phyloP scores from a whole-genome alignment of 2,113 vertebrate genomes.

The Lontra canadensis region DNA sequence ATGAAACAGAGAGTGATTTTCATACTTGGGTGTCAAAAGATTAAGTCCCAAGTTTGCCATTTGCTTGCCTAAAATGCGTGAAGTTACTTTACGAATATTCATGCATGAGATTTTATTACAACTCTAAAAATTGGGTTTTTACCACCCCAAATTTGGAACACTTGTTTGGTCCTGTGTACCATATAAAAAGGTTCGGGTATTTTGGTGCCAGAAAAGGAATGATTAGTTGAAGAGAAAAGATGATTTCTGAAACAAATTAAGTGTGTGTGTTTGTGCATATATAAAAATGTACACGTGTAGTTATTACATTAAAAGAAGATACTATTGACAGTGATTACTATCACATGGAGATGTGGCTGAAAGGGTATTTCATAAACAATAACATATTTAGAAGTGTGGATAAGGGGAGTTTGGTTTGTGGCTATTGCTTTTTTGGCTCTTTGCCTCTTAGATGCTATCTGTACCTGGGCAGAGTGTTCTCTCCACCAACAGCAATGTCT shows the following conservation, averaged over 20 bases:
- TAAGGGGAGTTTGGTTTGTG: not conserved
- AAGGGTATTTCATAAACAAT: not conserved
- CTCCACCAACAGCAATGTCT: not conserved
- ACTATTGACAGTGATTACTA: not conserved
- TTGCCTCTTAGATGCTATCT: not conserved
- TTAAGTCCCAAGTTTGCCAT: not conserved
- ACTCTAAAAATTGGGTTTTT: conserved; percentile 34
- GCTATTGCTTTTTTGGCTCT: not conserved
- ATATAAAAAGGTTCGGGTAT: not conserved
- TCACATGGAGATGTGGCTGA: not conserved
- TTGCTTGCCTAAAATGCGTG: conserved; percentile 22
- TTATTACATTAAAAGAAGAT: not conserved
- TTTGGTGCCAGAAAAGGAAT: not conserved
- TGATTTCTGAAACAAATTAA: conserved; percentile 16
- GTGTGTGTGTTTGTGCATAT: not conserved
- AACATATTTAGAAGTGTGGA: not conserved
- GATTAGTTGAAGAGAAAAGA: not conserved
- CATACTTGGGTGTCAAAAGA: conserved; percentile 13
- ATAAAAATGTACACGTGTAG: not conserved
- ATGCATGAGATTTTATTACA: not conserved
- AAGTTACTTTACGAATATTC: conserved; percentile 24
- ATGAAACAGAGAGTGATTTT: conserved; percentile 51
- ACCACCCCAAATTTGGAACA: not conserved
- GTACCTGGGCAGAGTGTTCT: not conserved
- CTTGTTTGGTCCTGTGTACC: not conserved